Percentiles rank a stretch among this genome's conserved stretches.
Conservation (phyloP, 2,113 vertebrate genomes). For the Gopherus evgoodei region DNA sequence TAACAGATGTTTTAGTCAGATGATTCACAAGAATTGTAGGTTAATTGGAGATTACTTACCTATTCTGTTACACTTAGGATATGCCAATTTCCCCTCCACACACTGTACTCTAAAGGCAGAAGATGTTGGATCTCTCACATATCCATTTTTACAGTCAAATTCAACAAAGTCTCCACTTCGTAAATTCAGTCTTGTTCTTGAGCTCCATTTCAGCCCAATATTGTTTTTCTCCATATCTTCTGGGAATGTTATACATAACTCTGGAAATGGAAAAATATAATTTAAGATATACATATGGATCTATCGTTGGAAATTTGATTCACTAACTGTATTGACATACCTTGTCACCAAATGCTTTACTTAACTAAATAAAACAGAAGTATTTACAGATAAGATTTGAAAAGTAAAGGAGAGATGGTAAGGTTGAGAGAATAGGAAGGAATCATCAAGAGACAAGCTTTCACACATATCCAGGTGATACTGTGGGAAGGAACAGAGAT, state of each 20-base stretch:
- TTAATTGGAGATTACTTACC: conserved; percentile 11
- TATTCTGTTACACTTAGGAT: conserved; percentile 42
- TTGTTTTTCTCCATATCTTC: conserved; percentile 66
- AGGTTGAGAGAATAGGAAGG: background rate
- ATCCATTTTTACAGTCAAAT: conserved; percentile 45
- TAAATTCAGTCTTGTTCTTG: conserved; percentile 49
- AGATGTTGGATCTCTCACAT: background rate
- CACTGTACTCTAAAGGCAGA: conserved; percentile 45
- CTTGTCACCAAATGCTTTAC: background rate
- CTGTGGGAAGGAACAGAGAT: too few species aligned
- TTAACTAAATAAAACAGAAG: background rate
- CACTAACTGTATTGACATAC: background rate
- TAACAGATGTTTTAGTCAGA: background rate
- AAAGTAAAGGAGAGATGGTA: background rate
- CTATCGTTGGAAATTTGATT: background rate
- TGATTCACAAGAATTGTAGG: background rate
- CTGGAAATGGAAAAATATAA: conserved; percentile 7
- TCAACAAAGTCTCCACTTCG: conserved; percentile 54
- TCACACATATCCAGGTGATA: too few species aligned
- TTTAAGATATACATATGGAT: background rate
- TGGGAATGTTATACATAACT: conserved; percentile 63
- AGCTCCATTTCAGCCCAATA: conserved; percentile 66
- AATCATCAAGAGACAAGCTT: too few species aligned
- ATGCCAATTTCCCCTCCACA: conserved; percentile 40
- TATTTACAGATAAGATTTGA: background rate